phyloP scores from a whole-genome alignment of 2,113 vertebrate species.

The Gavia stellata region DNA sequence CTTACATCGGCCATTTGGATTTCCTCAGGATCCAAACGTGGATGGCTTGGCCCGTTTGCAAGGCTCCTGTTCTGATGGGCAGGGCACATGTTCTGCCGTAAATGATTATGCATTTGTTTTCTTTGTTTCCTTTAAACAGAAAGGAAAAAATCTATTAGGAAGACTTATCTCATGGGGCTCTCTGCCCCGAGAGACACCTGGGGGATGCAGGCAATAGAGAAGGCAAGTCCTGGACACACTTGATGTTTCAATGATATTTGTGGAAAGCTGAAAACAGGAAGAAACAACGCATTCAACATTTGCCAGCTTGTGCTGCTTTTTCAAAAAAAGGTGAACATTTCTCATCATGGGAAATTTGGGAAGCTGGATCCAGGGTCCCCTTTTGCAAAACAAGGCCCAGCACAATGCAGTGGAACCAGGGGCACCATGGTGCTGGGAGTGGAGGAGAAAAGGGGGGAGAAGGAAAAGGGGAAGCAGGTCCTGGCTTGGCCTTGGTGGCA shows the following conservation, averaged over 20 bases:
- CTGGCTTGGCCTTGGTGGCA: not conserved
- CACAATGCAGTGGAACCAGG: not conserved
- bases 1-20: conserved; percentile 96
- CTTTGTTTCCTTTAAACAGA: conserved; percentile 87
- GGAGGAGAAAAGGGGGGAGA: not conserved
- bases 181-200: not conserved
- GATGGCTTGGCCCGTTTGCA: conserved; percentile 94
- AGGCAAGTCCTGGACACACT: not conserved
- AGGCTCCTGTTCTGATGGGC: conserved; percentile 93
- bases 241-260: not conserved
- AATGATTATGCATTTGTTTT: conserved; percentile 96
- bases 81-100: conserved; percentile 94
- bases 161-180: not conserved
- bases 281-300: not conserved
- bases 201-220: not conserved
- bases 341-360: not conserved
- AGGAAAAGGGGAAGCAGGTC: not conserved
- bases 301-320: not conserved
- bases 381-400: not conserved
- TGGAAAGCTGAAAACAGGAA: not conserved
- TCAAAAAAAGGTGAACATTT: not conserved
- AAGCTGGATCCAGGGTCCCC: not conserved
- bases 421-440: fast-evolving
- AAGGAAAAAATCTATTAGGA: not conserved
- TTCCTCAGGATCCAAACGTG: conserved; percentile 92